Percentiles rank a stretch among this genome's conserved stretches.
phyloP scores from a whole-genome alignment of 2,113 vertebrate genomes.

The Platysternon megacephalum region DNA sequence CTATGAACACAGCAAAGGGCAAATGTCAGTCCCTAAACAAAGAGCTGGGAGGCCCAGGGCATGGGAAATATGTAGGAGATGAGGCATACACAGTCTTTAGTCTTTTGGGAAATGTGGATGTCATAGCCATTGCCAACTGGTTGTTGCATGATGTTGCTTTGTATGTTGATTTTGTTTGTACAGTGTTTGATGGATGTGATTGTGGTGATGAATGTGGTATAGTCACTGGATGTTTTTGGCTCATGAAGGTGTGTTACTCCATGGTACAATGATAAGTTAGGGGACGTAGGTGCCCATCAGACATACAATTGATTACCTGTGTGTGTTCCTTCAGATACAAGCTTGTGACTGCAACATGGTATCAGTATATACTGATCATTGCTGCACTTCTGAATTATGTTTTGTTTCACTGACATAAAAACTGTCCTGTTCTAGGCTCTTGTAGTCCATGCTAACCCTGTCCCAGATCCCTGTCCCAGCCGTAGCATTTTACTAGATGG shows the following conservation, averaged over 20 bases:
- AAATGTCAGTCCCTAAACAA: neutral
- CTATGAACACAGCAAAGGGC: neutral
- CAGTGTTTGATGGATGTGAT: neutral
- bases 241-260: neutral
- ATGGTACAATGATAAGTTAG: neutral
- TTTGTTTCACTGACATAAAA: neutral
- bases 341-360: neutral
- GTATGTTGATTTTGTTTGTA: neutral
- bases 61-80: neutral
- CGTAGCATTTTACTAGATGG: neutral
- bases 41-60: neutral
- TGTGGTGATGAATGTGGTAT: neutral
- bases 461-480: neutral
- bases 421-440: neutral
- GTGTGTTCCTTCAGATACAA: neutral
- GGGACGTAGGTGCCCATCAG: neutral
- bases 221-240: neutral
- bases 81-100: neutral
- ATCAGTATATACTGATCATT: neutral
- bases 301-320: rapidly evolving
- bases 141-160: neutral
- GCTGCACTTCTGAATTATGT: neutral
- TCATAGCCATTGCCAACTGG: neutral
- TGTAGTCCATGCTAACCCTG: neutral
- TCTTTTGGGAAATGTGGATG: rapidly evolving